Base-by-base conservation (phyloP, 2,797 vertebrate genomes). In the Leptatherina wallacei region DNA sequence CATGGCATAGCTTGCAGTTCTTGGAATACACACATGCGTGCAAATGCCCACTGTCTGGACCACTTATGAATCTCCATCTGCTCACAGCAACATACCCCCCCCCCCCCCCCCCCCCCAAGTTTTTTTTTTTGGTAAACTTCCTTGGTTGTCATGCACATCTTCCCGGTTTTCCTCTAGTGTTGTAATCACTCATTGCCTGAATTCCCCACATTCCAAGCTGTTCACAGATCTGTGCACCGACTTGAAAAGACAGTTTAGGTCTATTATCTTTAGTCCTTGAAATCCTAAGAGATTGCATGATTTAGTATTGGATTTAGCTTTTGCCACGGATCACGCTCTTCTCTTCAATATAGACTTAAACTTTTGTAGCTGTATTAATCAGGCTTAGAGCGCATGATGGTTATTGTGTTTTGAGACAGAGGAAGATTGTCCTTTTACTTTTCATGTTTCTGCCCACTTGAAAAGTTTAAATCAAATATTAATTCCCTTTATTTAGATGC, bases 61-160 rank as follows among this genome's bases (percentile, higher is more conserved):
- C 76, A 83, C 68, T 90, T 89, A 75, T 79, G 54, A 56, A 78
- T 81, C 77, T 86, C 84, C 86, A 87, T 91, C 85, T 90, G 88
- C 77, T 84, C 82, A 56, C 63, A 75, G 77, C 71, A 74, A 61
- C 62, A 71, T 56, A 77, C 64, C 64, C 61, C 71, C 56, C 51
- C 14, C 6, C n/a, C n/a, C n/a, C n/a, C 64, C 64, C 61, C 64
- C 64, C 61, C 40, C 40, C 14, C 4, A 2, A 42, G 11, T 14
- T 70, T 83, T 70, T 77, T 77, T 77, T 70, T 73, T 44, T 75
- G 72, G 44, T 63, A 75, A 40, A 76, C 80, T 80, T 20, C 12
- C 67, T 55, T 54, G 69, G 60, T 75, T 81, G 64, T 82, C 66
- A 42, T 83, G 56, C 24, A 42, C 73, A 82, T 84, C 77, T 81